These are phyloP conservation scores for Brachyptera putata DNA, from an alignment of 2,888 invertebrate species.

Conservation along the genomic window DNA sequence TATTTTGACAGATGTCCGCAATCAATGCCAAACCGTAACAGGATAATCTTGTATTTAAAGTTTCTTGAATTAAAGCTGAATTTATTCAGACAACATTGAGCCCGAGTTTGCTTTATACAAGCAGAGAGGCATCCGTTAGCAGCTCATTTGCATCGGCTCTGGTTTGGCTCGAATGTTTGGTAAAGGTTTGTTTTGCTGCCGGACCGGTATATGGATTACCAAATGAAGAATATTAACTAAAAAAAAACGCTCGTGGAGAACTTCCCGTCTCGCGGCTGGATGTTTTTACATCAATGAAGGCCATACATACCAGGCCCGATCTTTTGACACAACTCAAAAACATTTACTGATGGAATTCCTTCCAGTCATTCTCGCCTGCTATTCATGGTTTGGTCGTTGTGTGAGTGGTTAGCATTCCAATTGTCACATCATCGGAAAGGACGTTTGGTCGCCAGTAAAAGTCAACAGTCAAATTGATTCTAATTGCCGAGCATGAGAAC, in stretches of 20 bases:
- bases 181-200: neutral
- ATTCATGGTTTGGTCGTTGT: neutral
- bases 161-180: neutral
- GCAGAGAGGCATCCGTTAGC: neutral
- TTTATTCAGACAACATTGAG: neutral
- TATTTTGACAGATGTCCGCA: no score
- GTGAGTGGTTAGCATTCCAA: slow-evolving; percentile 6
- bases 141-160: slow-evolving; percentile 16
- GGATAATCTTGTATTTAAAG: no score
- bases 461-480: no score
- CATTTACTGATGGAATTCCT: neutral
- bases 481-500: no score
- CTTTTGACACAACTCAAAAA: neutral
- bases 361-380: neutral
- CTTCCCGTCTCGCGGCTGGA: slow-evolving; percentile 6
- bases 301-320: neutral
- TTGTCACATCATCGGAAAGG: neutral
- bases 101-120: neutral
- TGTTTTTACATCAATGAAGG: slow-evolving; percentile 16
- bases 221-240: slow-evolving; percentile 15
- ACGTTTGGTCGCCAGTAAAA: neutral
- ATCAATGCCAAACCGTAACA: no score
- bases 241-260: neutral
- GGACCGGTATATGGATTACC: slow-evolving; percentile 6
- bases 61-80: no score